Conservation (phyloP, 1,140 invertebrate species). For the Brachionus koreanus region DNA sequence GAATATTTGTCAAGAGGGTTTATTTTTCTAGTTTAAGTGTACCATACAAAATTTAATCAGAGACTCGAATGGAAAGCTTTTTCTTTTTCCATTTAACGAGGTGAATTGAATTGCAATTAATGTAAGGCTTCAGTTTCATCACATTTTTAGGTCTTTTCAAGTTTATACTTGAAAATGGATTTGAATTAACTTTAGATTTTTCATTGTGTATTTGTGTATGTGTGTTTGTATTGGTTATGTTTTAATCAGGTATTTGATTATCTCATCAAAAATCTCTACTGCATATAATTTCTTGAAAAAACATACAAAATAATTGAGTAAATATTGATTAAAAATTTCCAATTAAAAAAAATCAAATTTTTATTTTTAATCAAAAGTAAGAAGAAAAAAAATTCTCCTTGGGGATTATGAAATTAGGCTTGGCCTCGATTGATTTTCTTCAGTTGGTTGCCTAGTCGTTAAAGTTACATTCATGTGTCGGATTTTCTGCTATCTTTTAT, state of each 20-base stretch:
- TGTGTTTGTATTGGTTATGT: neutral
- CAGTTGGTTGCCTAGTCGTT: neutral
- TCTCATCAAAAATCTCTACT: constrained; percentile 13
- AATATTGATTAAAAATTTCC: neutral
- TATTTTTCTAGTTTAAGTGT: neutral
- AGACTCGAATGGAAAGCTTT: neutral
- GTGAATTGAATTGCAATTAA: neutral
- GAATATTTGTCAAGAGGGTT: neutral
- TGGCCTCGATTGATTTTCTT: neutral
- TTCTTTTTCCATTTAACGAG: neutral
- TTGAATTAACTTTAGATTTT: neutral
- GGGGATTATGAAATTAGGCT: neutral
- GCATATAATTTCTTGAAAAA: constrained; percentile 7
- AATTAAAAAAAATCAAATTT: neutral
- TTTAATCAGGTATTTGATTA: constrained; percentile 15
- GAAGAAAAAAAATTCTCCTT: neutral
- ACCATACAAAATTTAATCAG: neutral
- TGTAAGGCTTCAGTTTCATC: neutral
- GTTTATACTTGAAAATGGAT: neutral
- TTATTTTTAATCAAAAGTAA: neutral
- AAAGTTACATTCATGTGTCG: neutral
- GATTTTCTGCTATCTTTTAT: neutral
- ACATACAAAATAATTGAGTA: neutral
- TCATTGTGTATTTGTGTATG: neutral
- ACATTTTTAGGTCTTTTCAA: neutral